Evolutionary conservation across 2,888 invertebrate species (phyloP), one percentile per base, ranked within the genome.

Genomic region (Coenonympha glycerion): DNA sequence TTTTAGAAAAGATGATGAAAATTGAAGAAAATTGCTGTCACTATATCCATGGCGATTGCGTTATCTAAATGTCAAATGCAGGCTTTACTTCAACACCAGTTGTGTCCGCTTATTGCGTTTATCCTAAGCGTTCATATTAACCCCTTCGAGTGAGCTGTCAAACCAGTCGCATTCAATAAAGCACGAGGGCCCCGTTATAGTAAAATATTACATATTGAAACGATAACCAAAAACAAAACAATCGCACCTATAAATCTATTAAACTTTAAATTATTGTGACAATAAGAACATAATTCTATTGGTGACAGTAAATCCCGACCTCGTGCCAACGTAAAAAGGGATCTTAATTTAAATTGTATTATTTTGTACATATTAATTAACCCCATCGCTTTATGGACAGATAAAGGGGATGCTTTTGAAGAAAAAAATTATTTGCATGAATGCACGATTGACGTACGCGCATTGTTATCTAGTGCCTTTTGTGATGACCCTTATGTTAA

Each of bases 401-500:
- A 86, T 84, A 87, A 75, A 81, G 75, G 87, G 85, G 83, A 80
- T 81, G 80, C 78, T 85, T 83, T 76, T 63, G 74, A 71, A 77
- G 76, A 83, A 87, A 87, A 86, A 86, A 86, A 76, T 69, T 80
- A 84, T 85, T 86, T 87, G 87, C 87, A 86, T 87, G 83, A 86
- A 76, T 81, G 75, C 85, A 83, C 87, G 87, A 83, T 84, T 84
- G 87, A 86, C 87, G 82, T 84, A 70, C 79, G 86, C 72, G 76
- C 71, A 82, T 87, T 87, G 87, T 87, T 84, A 80, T 87, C 84
- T 79, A 70, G 68, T 77, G 81, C 77, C 85, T 84, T 84, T 87
- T 86, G 86, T 87, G 87, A 87, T 87, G 87, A 87, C 87, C 87
- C 87, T 82, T 80, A 76, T 79, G 81, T 81, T 83, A 79, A 81